Percentiles rank a stretch among this genome's conserved stretches.
These are phyloP conservation scores for Sminthurides bifidus DNA, from an alignment of 1,140 invertebrate species.

Conservation along the genomic window DNA sequence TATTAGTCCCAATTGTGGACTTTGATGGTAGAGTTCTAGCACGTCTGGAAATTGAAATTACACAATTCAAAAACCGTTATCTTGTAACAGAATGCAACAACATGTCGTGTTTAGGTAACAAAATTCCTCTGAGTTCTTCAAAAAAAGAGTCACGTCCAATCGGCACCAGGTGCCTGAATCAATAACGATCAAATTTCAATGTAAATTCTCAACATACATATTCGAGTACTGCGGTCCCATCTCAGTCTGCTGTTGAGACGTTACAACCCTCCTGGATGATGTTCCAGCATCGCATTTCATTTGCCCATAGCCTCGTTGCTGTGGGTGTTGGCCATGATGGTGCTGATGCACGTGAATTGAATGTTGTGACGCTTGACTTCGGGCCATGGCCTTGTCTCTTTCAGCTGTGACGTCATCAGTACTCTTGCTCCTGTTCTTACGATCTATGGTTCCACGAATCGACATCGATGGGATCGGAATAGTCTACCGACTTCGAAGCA, in stretches of 20 bases:
- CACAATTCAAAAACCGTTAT: slow-evolving; percentile 4
- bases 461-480: slow-evolving; percentile 44
- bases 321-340: background rate
- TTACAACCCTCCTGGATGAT: slow-evolving; percentile 7
- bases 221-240: slow-evolving; percentile 13
- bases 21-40: slow-evolving; percentile 27
- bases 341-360: background rate
- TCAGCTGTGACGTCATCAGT: slow-evolving; percentile 65
- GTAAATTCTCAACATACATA: slow-evolving; percentile 5
- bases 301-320: background rate
- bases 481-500: slow-evolving; percentile 33
- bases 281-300: background rate
- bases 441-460: slow-evolving; percentile 36
- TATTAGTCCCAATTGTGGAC: slow-evolving; percentile 31
- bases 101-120: too few species aligned
- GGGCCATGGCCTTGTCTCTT: slow-evolving; percentile 40
- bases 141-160: too few species aligned
- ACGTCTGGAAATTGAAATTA: slow-evolving; percentile 15
- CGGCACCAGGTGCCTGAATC: too few species aligned
- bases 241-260: slow-evolving; percentile 29
- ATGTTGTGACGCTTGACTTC: slow-evolving; percentile 39
- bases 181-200: background rate
- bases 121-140: too few species aligned
- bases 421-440: slow-evolving; percentile 62
- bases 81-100: too few species aligned